phyloP scores from a whole-genome alignment of 2,113 vertebrate species.

The Pangasianodon gigas region DNA sequence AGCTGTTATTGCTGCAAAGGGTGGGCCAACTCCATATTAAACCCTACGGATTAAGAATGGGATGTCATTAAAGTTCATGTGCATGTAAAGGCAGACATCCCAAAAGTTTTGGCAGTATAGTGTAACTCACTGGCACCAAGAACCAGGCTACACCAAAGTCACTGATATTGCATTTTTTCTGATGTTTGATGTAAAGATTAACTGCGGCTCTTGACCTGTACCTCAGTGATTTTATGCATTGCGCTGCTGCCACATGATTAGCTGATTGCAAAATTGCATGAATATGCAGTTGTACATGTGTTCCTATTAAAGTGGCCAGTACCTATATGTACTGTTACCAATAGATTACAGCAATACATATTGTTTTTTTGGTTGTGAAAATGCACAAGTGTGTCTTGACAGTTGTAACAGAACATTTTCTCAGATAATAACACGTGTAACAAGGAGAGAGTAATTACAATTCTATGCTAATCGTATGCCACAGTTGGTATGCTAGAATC shows the following conservation, averaged over 20 bases:
- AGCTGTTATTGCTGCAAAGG: too few species aligned
- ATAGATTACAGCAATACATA: too few species aligned
- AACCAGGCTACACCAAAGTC: neutral
- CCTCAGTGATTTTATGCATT: neutral
- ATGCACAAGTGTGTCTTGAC: neutral
- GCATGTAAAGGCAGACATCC: too few species aligned
- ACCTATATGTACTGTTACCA: neutral
- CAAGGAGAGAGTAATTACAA: neutral
- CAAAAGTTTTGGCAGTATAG: too few species aligned
- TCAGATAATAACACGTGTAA: neutral
- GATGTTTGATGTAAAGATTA: neutral
- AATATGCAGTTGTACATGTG: neutral
- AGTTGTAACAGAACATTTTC: neutral
- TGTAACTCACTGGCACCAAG: too few species aligned
- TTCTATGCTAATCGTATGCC: neutral
- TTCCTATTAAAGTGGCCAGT: neutral
- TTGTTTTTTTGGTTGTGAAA: neutral
- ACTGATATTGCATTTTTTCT: neutral
- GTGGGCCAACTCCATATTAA: too few species aligned
- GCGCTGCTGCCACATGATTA: neutral
- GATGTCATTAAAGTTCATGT: too few species aligned
- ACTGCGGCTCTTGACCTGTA: neutral
- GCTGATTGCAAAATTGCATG: neutral
- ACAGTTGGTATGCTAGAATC: neutral
- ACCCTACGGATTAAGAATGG: too few species aligned